A percentile compares a stretch with the other conserved stretches of the same genome.
phyloP scores from a whole-genome alignment of 2,888 invertebrate species.

The Iselma pallidipennis region DNA sequence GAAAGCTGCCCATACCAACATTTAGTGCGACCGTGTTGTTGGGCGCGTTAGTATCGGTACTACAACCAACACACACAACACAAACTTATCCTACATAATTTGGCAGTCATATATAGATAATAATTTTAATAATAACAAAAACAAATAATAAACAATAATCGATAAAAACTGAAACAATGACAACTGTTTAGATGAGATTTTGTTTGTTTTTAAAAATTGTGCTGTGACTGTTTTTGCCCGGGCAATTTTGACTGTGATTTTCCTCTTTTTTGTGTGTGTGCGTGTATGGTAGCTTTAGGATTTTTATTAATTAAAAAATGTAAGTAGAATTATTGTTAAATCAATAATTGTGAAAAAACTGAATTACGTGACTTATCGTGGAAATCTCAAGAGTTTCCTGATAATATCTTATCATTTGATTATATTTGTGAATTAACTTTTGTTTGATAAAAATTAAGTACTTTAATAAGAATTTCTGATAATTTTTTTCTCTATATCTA shows the following conservation, averaged over 20 bases:
- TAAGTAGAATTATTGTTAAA: constrained; percentile 4
- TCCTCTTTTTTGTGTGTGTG: constrained; percentile 19
- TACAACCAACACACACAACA: not conserved
- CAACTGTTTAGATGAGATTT: not conserved
- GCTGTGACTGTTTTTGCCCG: constrained; percentile 8
- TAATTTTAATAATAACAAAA: not conserved
- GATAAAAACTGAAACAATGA: constrained; percentile 11
- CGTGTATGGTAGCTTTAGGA: constrained; percentile 19
- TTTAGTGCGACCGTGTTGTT: constrained; percentile 55
- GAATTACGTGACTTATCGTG: no score
- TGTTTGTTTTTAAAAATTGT: constrained; percentile 16
- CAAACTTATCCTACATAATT: not conserved
- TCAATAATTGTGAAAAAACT: no score
- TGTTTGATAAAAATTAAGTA: no score
- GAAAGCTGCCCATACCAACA: constrained; percentile 51
- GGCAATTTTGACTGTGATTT: constrained; percentile 19
- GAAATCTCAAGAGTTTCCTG: not conserved
- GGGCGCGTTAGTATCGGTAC: constrained; percentile 49
- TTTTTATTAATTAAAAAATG: constrained; percentile 1
- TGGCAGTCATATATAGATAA: not conserved
- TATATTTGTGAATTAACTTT: no score
- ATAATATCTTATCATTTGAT: constrained; percentile 1
- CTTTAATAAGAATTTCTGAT: no score
- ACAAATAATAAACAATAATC: no score
- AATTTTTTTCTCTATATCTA: no score